Conservation (phyloP, 2,113 vertebrate genomes). For the Aptenodytes forsteri region DNA sequence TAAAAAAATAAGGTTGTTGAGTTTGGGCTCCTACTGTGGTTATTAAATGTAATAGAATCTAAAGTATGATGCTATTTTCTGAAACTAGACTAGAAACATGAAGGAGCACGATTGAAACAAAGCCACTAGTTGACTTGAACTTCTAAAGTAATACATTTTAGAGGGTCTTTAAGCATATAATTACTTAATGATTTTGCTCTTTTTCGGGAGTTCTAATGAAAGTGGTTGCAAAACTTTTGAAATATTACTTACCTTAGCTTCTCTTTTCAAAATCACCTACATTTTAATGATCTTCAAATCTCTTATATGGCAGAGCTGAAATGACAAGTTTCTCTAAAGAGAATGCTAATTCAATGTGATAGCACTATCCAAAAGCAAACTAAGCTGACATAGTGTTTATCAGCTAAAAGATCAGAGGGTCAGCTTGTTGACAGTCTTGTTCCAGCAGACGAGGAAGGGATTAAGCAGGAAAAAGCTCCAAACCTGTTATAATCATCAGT, state of each 20-base stretch:
- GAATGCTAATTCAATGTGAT: neutral
- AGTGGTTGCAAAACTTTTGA: neutral
- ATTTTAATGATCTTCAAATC: neutral
- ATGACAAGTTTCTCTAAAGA: neutral
- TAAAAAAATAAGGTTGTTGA: neutral
- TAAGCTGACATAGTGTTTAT: neutral
- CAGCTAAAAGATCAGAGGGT: neutral
- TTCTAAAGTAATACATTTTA: neutral
- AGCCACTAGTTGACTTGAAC: neutral
- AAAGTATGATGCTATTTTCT: neutral
- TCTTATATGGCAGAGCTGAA: neutral
- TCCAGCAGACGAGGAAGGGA: neutral
- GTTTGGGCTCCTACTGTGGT: neutral
- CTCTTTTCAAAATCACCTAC: neutral
- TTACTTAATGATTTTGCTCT: neutral
- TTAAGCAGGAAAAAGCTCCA: neutral
- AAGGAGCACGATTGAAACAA: neutral
- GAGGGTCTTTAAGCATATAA: neutral
- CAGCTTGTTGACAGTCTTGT: neutral
- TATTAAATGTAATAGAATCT: neutral
- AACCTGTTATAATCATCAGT: neutral
- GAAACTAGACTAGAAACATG: neutral
- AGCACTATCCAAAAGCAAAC: neutral
- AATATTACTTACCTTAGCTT: neutral
- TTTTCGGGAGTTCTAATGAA: neutral